A percentile compares a stretch with the other conserved stretches of the same genome.
Conservation (phyloP, 2,888 invertebrate genomes). For the Diabrotica balteata region DNA sequence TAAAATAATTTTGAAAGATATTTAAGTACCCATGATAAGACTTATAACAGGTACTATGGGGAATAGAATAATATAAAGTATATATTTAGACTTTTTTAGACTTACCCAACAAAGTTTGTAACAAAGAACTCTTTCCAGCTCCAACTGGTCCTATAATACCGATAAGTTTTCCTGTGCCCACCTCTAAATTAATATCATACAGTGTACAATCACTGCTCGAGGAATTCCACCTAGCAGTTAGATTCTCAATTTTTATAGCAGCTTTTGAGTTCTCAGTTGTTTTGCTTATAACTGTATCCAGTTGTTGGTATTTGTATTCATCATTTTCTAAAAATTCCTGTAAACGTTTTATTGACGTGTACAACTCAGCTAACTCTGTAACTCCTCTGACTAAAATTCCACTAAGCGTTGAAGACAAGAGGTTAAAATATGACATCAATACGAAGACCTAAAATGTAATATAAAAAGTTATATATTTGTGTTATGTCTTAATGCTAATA, state of each 20-base stretch:
- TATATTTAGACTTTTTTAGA: not conserved
- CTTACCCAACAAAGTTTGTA: conserved; percentile 70
- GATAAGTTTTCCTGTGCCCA: conserved; percentile 58
- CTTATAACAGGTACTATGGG: too few species aligned
- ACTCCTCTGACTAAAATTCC: conserved; percentile 64
- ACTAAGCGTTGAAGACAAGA: conserved; percentile 65
- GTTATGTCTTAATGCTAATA: too few species aligned
- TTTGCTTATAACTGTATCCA: not conserved
- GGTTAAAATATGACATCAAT: conserved; percentile 64
- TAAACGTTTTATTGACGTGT: conserved; percentile 60
- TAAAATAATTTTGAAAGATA: too few species aligned
- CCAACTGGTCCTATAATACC: conserved; percentile 67
- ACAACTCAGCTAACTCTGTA: conserved; percentile 60
- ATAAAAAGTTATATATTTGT: not conserved
- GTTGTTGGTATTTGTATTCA: conserved; percentile 42
- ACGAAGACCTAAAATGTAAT: conserved; percentile 60
- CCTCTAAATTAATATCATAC: conserved; percentile 48
- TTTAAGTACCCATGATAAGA: too few species aligned
- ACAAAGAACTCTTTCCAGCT: conserved; percentile 71
- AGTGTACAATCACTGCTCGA: conserved; percentile 50
- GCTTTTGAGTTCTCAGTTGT: conserved; percentile 6
- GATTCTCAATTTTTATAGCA: conserved; percentile 42
- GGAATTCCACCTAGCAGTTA: conserved; percentile 55
- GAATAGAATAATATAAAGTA: too few species aligned
- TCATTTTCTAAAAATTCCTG: conserved; percentile 56